These are phyloP conservation scores for Coturnix japonica DNA, from an alignment of 2,113 vertebrate genomes.

Conservation along the genomic window DNA sequence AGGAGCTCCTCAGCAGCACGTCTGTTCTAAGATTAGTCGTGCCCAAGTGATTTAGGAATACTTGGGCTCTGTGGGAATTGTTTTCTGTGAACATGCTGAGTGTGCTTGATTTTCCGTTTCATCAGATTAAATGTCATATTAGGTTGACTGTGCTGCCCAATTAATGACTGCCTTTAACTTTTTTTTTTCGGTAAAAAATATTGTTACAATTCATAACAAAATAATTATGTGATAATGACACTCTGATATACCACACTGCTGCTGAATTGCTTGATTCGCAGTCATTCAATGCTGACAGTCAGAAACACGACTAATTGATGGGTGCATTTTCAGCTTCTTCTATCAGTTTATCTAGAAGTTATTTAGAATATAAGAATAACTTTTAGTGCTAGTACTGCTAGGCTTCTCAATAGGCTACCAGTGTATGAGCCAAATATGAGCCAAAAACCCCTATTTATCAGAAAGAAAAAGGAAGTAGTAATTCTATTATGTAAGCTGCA, in stretches of 20 bases:
- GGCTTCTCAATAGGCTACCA: background rate
- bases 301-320: background rate
- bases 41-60: slow-evolving; percentile 24
- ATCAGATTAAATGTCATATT: slow-evolving; percentile 12
- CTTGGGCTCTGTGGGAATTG: background rate
- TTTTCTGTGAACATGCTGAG: background rate
- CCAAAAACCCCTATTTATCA: background rate
- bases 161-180: background rate
- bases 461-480: background rate
- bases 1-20: background rate
- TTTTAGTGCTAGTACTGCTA: background rate
- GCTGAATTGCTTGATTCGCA: slow-evolving; percentile 12
- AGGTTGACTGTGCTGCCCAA: background rate
- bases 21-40: slow-evolving; percentile 46
- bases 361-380: background rate
- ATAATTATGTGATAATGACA: slow-evolving; percentile 14
- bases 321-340: background rate
- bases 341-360: background rate
- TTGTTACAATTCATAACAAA: slow-evolving; percentile 14
- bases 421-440: background rate
- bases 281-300: background rate
- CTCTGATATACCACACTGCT: slow-evolving; percentile 7
- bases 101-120: slow-evolving; percentile 47
- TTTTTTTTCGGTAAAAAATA: slow-evolving; percentile 20
- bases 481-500: background rate